Evolutionary conservation across 37 sponge, comb jelly and placozoan species (phyloP).

Genomic region (Ephydatia muelleri): DNA sequence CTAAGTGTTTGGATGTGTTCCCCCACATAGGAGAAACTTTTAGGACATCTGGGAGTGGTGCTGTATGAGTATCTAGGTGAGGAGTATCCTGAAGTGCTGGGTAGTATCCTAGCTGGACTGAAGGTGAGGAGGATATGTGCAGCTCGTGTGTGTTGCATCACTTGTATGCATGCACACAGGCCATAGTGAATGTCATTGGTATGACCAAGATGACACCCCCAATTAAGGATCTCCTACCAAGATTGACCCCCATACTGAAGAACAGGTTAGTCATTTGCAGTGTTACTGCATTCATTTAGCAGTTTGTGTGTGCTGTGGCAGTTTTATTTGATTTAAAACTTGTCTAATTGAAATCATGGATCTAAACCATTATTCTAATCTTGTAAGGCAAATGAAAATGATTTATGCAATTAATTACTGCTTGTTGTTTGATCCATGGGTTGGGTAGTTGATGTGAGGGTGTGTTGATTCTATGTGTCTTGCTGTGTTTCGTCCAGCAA

Average conservation of each 20-base stretch:
- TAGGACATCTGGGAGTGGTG: conserved; percentile 95
- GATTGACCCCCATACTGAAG: conserved; percentile 94
- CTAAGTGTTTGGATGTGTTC: neutral
- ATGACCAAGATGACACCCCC: conserved; percentile 99
- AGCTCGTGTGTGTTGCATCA: neutral
- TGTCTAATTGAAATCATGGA: neutral
- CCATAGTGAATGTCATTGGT: conserved; percentile 98
- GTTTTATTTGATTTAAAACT: neutral
- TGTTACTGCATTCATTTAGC: too few species aligned
- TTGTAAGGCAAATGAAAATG: too few species aligned
- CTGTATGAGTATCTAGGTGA: conserved; percentile 99
- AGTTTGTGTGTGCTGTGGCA: too few species aligned
- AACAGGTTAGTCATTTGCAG: conserved; percentile 70
- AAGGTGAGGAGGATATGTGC: conserved; percentile 48
- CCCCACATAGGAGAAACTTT: conserved; percentile 87
- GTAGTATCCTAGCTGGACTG: conserved; percentile 94
- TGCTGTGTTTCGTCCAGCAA: too few species aligned
- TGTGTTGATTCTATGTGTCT: too few species aligned
- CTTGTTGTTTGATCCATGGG: neutral
- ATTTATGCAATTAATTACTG: too few species aligned
- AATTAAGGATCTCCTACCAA: conserved; percentile 95
- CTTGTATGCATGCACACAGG: conserved; percentile 34
- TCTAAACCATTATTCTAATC: too few species aligned
- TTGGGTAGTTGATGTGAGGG: too few species aligned
- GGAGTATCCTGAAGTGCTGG: conserved; percentile 98